Conservation (phyloP, 2,113 vertebrate genomes). For the Strix uralensis region DNA sequence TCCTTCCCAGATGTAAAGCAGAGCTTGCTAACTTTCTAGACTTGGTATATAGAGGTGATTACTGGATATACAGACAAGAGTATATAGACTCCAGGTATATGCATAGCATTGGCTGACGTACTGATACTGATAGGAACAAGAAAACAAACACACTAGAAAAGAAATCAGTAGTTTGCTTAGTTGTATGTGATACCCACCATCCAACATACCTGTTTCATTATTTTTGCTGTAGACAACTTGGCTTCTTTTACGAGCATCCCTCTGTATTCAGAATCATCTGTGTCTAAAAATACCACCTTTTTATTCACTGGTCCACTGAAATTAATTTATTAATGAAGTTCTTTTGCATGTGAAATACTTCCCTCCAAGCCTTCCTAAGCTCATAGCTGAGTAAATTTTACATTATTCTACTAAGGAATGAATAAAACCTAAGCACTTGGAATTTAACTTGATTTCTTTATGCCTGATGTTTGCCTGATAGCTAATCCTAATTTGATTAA, state of each 20-base stretch:
- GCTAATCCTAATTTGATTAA: constrained; percentile 61
- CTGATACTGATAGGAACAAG: not conserved
- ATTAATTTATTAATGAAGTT: not conserved
- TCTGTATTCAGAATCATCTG: not conserved
- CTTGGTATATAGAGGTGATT: not conserved
- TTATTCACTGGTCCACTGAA: not conserved
- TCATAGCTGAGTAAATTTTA: not conserved
- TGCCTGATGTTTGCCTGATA: not conserved
- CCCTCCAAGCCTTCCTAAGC: not conserved
- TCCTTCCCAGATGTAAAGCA: constrained; percentile 29
- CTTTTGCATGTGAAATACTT: not conserved
- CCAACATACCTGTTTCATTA: not conserved
- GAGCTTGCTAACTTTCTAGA: not conserved
- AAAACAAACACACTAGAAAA: not conserved
- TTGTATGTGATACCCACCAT: not conserved
- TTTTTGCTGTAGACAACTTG: not conserved
- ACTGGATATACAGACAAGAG: not conserved
- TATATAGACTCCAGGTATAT: not conserved
- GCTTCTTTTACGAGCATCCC: not conserved
- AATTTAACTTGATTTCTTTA: constrained; percentile 13
- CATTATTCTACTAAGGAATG: constrained; percentile 9
- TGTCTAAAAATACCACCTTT: not conserved
- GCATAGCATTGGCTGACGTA: not conserved
- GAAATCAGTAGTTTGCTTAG: not conserved
- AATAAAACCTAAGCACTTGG: not conserved